A percentile compares a stretch with the other conserved stretches of the same genome.
Conservation (phyloP, 1,140 invertebrate species). For the Drusus annulatus region DNA sequence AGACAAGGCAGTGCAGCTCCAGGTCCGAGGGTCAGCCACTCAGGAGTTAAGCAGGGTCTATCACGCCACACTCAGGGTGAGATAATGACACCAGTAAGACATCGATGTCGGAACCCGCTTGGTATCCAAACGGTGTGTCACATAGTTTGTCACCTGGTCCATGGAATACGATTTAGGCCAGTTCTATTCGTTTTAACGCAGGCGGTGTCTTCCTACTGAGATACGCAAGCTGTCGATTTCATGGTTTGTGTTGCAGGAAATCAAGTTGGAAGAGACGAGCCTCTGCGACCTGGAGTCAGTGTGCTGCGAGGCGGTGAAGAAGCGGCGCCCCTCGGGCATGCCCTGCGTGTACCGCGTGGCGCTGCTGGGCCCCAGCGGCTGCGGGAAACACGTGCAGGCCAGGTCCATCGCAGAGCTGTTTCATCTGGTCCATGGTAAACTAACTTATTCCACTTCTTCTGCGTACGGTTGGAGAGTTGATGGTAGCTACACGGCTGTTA, state of each 20-base stretch:
- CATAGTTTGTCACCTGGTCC: too few species aligned
- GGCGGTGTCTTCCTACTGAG: too few species aligned
- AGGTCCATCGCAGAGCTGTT: slow-evolving; percentile 9
- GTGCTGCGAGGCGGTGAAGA: not conserved
- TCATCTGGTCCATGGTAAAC: slow-evolving; percentile 24
- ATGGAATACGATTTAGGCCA: too few species aligned
- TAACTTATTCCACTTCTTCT: not conserved
- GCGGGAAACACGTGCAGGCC: slow-evolving; percentile 9
- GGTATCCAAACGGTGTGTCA: too few species aligned
- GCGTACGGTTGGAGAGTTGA: not conserved
- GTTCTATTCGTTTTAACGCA: too few species aligned
- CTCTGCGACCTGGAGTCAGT: not conserved
- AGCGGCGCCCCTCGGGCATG: slow-evolving; percentile 1
- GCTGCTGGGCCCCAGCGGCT: slow-evolving; percentile 13
- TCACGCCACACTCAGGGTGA: slow-evolving; percentile 26
- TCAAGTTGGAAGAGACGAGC: not conserved
- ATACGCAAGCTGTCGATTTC: too few species aligned
- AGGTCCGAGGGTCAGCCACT: not conserved
- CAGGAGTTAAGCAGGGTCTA: slow-evolving; percentile 22
- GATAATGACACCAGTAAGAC: too few species aligned
- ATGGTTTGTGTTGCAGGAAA: not conserved
- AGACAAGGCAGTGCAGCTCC: not conserved
- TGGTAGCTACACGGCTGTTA: too few species aligned
- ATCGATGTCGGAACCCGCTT: too few species aligned
- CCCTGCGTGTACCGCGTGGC: slow-evolving; percentile 9